Percentiles rank a stretch among this genome's conserved stretches.
Evolutionary conservation across 2,888 invertebrate species (phyloP).

Genomic region (Boloria selene): DNA sequence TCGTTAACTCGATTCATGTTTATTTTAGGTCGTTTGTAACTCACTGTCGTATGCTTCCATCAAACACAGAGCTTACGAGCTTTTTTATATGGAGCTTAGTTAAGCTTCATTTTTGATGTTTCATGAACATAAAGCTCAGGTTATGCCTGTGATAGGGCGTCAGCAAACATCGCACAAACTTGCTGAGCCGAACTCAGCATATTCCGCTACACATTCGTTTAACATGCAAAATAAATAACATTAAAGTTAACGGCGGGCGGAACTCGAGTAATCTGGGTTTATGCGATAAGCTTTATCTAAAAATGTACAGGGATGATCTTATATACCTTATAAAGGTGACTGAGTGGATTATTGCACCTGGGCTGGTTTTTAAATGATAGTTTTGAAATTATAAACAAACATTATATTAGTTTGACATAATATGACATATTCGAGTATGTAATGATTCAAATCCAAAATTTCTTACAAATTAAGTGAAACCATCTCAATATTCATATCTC

Average conservation of each 20-base stretch:
- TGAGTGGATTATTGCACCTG: no score
- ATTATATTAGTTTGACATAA: no score
- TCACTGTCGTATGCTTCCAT: constrained; percentile 1
- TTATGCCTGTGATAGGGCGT: constrained; percentile 8
- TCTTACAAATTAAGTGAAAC: no score
- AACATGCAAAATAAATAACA: constrained; percentile 39
- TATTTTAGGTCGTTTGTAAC: constrained; percentile 1
- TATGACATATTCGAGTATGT: no score
- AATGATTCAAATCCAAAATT: no score
- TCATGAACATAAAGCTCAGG: constrained; percentile 16
- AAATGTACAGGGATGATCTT: no score
- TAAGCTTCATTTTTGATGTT: background rate
- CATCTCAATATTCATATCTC: no score
- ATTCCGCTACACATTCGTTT: constrained; percentile 25
- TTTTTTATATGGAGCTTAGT: constrained; percentile 1
- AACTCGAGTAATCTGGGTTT: constrained; percentile 6
- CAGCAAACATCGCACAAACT: constrained; percentile 5
- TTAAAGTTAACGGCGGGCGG: constrained; percentile 35
- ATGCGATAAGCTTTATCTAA: background rate
- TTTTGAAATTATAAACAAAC: no score
- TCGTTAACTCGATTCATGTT: constrained; percentile 15
- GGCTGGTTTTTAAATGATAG: no score
- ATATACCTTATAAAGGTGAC: no score
- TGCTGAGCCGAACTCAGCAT: constrained; percentile 22
- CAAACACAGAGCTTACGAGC: background rate